A percentile compares a stretch with the other conserved stretches of the same genome.
Conservation (phyloP, 2,113 vertebrate species). For the Trichomycterus rosablanca region DNA sequence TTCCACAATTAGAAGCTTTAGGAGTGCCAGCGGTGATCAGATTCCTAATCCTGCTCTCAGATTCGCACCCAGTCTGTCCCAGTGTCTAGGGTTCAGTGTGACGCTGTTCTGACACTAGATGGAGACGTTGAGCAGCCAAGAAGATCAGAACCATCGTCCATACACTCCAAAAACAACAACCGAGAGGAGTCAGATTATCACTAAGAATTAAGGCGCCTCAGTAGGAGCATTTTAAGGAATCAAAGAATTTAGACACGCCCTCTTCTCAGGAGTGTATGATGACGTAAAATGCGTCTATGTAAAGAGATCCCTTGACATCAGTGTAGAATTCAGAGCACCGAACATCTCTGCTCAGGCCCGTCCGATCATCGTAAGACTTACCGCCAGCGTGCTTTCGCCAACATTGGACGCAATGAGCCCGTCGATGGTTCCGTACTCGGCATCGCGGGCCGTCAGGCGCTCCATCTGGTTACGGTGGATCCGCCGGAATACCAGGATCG, state of each 20-base stretch:
- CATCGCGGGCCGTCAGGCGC: constrained; percentile 83
- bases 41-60: constrained; percentile 64
- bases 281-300: too few relatives aligned
- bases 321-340: too few relatives aligned
- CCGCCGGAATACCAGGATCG: constrained; percentile 80
- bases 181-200: constrained; percentile 45
- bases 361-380: too few relatives aligned
- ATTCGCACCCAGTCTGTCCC: constrained; percentile 64
- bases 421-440: constrained; percentile 92
- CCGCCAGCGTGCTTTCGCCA: constrained; percentile 93
- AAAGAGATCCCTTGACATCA: too few relatives aligned
- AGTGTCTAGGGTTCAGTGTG: too few relatives aligned
- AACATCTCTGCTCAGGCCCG: too few relatives aligned
- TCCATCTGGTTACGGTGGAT: constrained; percentile 88
- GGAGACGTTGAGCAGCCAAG: constrained; percentile 50
- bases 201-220: too few relatives aligned
- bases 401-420: constrained; percentile 96
- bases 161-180: not conserved
- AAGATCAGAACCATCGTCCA: not conserved
- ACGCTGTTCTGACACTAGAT: constrained; percentile 51
- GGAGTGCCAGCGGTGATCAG: constrained; percentile 37
- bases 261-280: too few relatives aligned
- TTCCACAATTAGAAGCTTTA: constrained; percentile 21
- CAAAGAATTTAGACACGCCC: too few relatives aligned
- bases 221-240: too few relatives aligned